A percentile compares a stretch with the other conserved stretches of the same genome.
phyloP scores from a whole-genome alignment of 2,888 invertebrate species.

The Myopa tessellatipennis region DNA sequence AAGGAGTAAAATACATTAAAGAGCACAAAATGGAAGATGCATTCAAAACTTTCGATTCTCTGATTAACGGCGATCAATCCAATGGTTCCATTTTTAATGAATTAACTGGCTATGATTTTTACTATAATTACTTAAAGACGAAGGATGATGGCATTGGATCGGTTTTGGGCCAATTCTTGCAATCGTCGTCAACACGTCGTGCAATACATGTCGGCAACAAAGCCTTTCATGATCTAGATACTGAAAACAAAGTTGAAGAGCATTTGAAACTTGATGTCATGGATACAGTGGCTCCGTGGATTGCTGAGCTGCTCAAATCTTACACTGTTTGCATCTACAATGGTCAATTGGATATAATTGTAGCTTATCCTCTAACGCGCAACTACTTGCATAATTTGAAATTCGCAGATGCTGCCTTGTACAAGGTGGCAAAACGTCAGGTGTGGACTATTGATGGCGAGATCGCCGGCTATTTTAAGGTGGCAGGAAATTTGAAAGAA shows the following conservation, averaged over 20 bases:
- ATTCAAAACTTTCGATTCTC: slow-evolving; percentile 77
- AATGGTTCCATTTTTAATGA: slow-evolving; percentile 77
- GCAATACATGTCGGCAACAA: slow-evolving; percentile 88
- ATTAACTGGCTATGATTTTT: slow-evolving; percentile 62
- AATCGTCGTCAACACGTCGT: slow-evolving; percentile 71
- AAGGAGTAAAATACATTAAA: slow-evolving; percentile 71
- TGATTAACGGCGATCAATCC: slow-evolving; percentile 73
- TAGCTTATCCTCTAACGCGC: slow-evolving; percentile 86
- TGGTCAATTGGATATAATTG: slow-evolving; percentile 92
- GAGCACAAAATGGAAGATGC: slow-evolving; percentile 76
- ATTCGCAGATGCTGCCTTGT: slow-evolving; percentile 76
- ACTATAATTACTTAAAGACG: slow-evolving; percentile 71
- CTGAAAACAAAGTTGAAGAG: slow-evolving; percentile 74
- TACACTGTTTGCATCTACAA: slow-evolving; percentile 80
- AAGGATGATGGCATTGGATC: slow-evolving; percentile 74
- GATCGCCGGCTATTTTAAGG: slow-evolving; percentile 81
- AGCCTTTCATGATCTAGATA: slow-evolving; percentile 72
- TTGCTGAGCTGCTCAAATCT: slow-evolving; percentile 75
- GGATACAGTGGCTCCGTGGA: slow-evolving; percentile 81
- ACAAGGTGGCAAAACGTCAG: slow-evolving; percentile 75
- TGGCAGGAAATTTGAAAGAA: slow-evolving; percentile 78
- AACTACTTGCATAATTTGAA: slow-evolving; percentile 80
- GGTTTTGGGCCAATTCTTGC: slow-evolving; percentile 61
- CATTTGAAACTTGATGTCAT: slow-evolving; percentile 82
- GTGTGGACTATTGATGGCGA: slow-evolving; percentile 78